A percentile compares a stretch with the other conserved stretches of the same genome.
These are phyloP conservation scores for Spondyliosoma cantharus DNA, from an alignment of 2,797 vertebrate species.

Conservation along the genomic window DNA sequence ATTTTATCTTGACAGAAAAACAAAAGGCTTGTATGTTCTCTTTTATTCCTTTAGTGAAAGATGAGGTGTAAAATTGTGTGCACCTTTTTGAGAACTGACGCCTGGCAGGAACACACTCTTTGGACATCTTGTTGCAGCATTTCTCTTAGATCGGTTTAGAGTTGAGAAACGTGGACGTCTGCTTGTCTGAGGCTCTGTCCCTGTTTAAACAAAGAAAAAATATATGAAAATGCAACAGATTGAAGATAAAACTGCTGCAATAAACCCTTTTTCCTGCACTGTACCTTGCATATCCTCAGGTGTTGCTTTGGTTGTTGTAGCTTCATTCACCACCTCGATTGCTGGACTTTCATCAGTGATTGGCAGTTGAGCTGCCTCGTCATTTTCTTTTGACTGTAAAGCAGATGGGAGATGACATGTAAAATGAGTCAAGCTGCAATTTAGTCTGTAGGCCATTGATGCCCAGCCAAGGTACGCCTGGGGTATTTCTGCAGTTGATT, in stretches of 20 bases:
- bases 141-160: slow-evolving; percentile 73
- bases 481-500: too few species aligned
- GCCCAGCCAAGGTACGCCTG: too few species aligned
- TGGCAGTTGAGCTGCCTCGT: slow-evolving; percentile 18
- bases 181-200: slow-evolving; percentile 59
- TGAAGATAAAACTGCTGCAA: not conserved
- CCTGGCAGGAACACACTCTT: slow-evolving; percentile 63
- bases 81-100: slow-evolving; percentile 78
- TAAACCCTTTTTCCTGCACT: not conserved
- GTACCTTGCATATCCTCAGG: slow-evolving; percentile 55
- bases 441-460: not conserved
- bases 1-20: not conserved
- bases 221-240: not conserved
- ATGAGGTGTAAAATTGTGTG: not conserved
- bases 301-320: slow-evolving; percentile 51
- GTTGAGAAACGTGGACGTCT: slow-evolving; percentile 77
- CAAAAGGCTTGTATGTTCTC: not conserved
- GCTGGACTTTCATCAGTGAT: slow-evolving; percentile 35
- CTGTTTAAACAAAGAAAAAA: slow-evolving; percentile 45
- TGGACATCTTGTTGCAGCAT: slow-evolving; percentile 43
- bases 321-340: slow-evolving; percentile 30
- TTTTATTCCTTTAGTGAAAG: slow-evolving; percentile 4
- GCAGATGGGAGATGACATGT: not conserved
- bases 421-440: not conserved
- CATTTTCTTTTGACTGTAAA: slow-evolving; percentile 52